Percentiles rank a stretch among this genome's conserved stretches.
phyloP scores from a whole-genome alignment of 2,113 vertebrate species.

The Melospiza melodia region DNA sequence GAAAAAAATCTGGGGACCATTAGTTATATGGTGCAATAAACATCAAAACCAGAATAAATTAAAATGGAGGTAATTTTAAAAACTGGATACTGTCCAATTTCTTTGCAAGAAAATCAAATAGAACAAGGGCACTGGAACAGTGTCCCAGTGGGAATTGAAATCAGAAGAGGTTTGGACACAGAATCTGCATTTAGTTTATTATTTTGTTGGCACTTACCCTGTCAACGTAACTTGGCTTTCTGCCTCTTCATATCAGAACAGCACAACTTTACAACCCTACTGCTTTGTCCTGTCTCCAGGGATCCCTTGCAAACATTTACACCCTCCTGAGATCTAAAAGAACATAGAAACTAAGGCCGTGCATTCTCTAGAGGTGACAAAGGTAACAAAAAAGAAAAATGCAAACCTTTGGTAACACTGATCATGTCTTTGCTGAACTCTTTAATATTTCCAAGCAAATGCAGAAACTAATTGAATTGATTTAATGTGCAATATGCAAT shows the following conservation, averaged over 20 bases:
- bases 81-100: constrained; percentile 32
- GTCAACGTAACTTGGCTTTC: constrained; percentile 12
- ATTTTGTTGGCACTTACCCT: constrained; percentile 21
- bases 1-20: not conserved
- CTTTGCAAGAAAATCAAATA: not conserved
- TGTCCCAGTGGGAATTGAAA: constrained; percentile 11
- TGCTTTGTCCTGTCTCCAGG: not conserved
- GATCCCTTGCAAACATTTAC: not conserved
- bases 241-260: constrained; percentile 45
- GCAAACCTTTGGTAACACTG: not conserved
- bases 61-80: constrained; percentile 53
- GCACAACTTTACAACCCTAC: not conserved
- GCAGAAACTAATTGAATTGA: not conserved
- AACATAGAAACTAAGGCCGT: not conserved
- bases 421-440: not conserved
- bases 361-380: not conserved
- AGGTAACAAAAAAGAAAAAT: not conserved
- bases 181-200: constrained; percentile 34
- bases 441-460: not conserved
- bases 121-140: constrained; percentile 48
- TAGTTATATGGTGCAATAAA: constrained; percentile 4
- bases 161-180: constrained; percentile 1
- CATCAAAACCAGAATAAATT: constrained; percentile 63
- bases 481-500: not conserved
- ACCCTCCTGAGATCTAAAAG: not conserved